These are phyloP conservation scores for Plectus sambesii DNA, from an alignment of 1,140 invertebrate genomes.

Conservation along the genomic window DNA sequence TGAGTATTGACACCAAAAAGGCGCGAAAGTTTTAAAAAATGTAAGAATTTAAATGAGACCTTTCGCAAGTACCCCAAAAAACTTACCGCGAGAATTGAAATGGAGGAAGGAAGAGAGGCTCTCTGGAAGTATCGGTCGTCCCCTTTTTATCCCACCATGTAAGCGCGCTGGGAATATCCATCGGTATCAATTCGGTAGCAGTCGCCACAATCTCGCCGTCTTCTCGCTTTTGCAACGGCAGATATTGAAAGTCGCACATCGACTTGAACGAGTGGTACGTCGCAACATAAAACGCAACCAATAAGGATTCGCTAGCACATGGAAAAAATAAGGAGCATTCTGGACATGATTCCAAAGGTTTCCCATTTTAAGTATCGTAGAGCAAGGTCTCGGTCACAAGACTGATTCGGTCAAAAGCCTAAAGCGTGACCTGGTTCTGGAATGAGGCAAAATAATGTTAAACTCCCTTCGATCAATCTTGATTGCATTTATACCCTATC, in stretches of 20 bases:
- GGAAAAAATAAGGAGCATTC: neutral
- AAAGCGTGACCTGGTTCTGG: neutral
- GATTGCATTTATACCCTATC: too few species aligned
- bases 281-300: conserved; percentile 21
- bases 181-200: conserved; percentile 25
- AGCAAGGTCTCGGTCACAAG: neutral
- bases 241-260: conserved; percentile 42
- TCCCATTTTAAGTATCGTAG: neutral
- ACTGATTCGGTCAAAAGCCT: neutral
- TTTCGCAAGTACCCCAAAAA: conserved; percentile 5
- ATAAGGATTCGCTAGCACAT: too few species aligned
- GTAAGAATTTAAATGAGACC: too few species aligned
- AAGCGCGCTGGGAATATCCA: conserved; percentile 24
- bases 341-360: neutral
- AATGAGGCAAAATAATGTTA: neutral
- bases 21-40: too few species aligned
- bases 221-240: conserved; percentile 27
- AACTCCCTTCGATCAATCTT: too few species aligned
- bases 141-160: conserved; percentile 25
- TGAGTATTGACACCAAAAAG: too few species aligned
- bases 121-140: conserved; percentile 8
- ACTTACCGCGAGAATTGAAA: conserved; percentile 35
- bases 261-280: conserved; percentile 33
- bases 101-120: conserved; percentile 35
- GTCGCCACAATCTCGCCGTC: neutral